A percentile compares a stretch with the other conserved stretches of the same genome.
Evolutionary conservation across 92 coral and sea anemone species (phyloP).

Genomic region (Micromussa lordhowensis): DNA sequence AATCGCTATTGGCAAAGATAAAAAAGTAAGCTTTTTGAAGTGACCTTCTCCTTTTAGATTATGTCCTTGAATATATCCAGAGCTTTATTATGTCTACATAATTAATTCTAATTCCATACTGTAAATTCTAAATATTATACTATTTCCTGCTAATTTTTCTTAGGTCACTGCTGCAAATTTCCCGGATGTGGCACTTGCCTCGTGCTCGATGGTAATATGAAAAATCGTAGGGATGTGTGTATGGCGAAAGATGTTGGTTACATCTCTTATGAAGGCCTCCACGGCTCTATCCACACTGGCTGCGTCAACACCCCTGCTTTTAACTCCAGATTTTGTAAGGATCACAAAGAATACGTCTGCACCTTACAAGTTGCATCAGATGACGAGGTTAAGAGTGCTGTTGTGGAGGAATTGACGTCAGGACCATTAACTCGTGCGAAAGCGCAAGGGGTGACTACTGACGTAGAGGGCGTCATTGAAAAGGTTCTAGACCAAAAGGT

Average conservation of each 20-base stretch:
- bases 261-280: slow-evolving; percentile 16
- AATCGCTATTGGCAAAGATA: too few relatives aligned
- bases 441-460: slow-evolving; percentile 2
- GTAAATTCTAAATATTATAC: too few relatives aligned
- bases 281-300: slow-evolving; percentile 15
- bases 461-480: neutral
- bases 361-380: neutral
- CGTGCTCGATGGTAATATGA: slow-evolving; percentile 16
- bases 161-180: slow-evolving; percentile 4
- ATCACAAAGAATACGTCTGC: slow-evolving; percentile 5
- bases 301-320: slow-evolving; percentile 2
- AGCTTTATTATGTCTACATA: too few relatives aligned
- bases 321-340: slow-evolving; percentile 17
- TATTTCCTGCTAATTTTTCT: neutral
- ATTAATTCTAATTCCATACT: too few relatives aligned
- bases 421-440: slow-evolving; percentile 14
- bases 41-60: too few relatives aligned
- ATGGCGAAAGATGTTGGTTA: slow-evolving; percentile 13
- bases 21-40: too few relatives aligned
- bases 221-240: slow-evolving; percentile 17
- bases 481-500: slow-evolving; percentile 9
- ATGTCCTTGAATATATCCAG: too few relatives aligned
- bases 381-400: neutral
- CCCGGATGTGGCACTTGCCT: slow-evolving; percentile 13
- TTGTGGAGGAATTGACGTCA: neutral